Percentiles rank a stretch among this genome's conserved stretches.
phyloP scores from a whole-genome alignment of 2,888 invertebrate species.

The Byasa hedistus region DNA sequence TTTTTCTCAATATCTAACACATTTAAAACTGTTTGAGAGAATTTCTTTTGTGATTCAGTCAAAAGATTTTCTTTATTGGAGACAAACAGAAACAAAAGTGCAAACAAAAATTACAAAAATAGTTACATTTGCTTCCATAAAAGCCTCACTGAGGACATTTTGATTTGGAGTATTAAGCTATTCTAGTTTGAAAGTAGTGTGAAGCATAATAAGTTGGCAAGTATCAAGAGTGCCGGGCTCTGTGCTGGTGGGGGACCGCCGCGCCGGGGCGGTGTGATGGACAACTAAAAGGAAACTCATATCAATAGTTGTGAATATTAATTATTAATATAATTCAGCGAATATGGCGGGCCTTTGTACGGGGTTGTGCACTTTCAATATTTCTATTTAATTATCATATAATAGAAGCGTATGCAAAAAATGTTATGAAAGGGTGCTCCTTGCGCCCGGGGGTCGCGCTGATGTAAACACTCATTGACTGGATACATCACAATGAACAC shows the following conservation, averaged over 20 bases:
- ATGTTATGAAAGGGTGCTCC: conserved; percentile 30
- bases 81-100: too few relatives aligned
- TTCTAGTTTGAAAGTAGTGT: too few relatives aligned
- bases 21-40: too few relatives aligned
- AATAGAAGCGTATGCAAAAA: conserved; percentile 32
- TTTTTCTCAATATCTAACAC: too few relatives aligned
- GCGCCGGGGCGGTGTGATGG: conserved; percentile 56
- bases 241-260: too few relatives aligned
- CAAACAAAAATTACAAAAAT: too few relatives aligned
- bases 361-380: conserved; percentile 40
- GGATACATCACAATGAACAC: neutral
- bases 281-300: conserved; percentile 68
- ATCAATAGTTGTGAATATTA: conserved; percentile 71
- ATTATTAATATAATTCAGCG: conserved; percentile 57
- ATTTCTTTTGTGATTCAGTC: too few relatives aligned
- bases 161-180: too few relatives aligned
- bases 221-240: neutral
- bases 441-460: conserved; percentile 24
- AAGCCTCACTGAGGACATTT: too few relatives aligned
- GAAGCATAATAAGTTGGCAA: neutral
- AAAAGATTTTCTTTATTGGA: too few relatives aligned
- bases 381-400: conserved; percentile 45
- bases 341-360: conserved; percentile 45
- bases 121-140: too few relatives aligned
- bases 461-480: conserved; percentile 2